Evolutionary conservation across 2,113 vertebrate genomes (phyloP).

Genomic region (Myxocyprinus asiaticus): DNA sequence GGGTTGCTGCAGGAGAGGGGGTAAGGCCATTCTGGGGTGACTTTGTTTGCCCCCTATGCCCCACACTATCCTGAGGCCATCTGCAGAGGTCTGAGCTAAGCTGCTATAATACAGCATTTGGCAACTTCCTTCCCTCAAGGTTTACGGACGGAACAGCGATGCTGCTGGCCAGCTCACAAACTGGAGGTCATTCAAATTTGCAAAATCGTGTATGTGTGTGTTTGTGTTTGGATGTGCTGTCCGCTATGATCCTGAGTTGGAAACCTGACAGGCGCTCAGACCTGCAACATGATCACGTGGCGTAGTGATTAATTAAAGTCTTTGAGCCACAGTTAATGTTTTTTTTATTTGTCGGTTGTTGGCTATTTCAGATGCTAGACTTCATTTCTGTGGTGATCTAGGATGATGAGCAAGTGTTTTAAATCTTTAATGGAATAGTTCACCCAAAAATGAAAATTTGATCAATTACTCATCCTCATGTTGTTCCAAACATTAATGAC

Average conservation of each 20-base stretch:
- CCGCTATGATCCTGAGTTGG: conserved; percentile 63
- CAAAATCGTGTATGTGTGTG: conserved; percentile 54
- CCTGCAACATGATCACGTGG: conserved; percentile 59
- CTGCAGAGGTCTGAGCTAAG: conserved; percentile 71
- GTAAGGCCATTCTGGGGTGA: conserved; percentile 51
- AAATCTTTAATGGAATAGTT: conserved; percentile 11
- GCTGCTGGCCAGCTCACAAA: conserved; percentile 64
- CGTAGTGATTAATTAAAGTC: conserved; percentile 55
- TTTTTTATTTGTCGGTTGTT: conserved; percentile 29
- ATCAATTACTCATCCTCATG: no score
- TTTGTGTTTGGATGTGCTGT: conserved; percentile 48
- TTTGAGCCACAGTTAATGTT: conserved; percentile 36
- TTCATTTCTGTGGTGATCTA: conserved; percentile 3
- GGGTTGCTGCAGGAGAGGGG: background rate
- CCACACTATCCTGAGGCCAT: conserved; percentile 65
- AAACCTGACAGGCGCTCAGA: conserved; percentile 46
- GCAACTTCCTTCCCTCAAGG: conserved; percentile 69
- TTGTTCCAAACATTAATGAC: no score
- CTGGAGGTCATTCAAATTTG: conserved; percentile 69
- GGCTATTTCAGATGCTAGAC: conserved; percentile 4
- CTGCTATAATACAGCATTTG: conserved; percentile 75
- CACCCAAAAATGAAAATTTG: no score
- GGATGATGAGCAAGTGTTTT: conserved; percentile 14
- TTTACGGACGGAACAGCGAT: conserved; percentile 53
- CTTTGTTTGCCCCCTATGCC: conserved; percentile 56